Evolutionary conservation across 1,140 invertebrate species (phyloP).

Genomic region (Drosophila biarmipes): DNA sequence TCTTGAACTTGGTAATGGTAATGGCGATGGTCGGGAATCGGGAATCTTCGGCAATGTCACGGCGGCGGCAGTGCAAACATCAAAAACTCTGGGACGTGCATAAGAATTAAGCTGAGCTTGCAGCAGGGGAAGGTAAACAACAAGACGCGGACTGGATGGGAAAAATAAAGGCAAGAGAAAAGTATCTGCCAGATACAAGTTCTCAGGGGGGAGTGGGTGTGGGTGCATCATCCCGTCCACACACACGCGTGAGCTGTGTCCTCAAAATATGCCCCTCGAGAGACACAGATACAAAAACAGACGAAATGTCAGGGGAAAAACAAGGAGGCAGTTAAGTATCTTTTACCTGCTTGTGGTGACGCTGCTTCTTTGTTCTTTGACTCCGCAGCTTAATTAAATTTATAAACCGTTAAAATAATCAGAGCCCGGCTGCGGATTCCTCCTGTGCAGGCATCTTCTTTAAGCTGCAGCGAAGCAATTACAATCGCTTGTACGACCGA

Average conservation of each 20-base stretch:
- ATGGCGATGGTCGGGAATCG: neutral
- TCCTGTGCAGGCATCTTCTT: constrained; percentile 40
- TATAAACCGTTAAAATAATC: constrained; percentile 73
- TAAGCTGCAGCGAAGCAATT: constrained; percentile 37
- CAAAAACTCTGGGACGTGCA: constrained; percentile 56
- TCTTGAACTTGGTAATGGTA: constrained; percentile 57
- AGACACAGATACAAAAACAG: constrained; percentile 42
- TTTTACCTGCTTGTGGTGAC: constrained; percentile 44
- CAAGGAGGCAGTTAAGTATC: constrained; percentile 40
- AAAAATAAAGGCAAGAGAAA: constrained; percentile 44
- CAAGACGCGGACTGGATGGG: constrained; percentile 14
- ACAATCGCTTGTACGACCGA: constrained; percentile 16
- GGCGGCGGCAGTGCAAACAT: constrained; percentile 34
- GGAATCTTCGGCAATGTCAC: constrained; percentile 36
- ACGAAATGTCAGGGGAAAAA: constrained; percentile 5
- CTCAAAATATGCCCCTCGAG: constrained; percentile 60
- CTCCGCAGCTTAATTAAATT: constrained; percentile 65
- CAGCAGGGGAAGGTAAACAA: constrained; percentile 62
- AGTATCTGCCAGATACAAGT: constrained; percentile 55
- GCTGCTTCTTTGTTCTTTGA: constrained; percentile 51
- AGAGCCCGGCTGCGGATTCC: constrained; percentile 54
- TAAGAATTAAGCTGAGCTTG: constrained; percentile 68
- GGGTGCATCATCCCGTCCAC: constrained; percentile 50
- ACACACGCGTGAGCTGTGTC: constrained; percentile 64
- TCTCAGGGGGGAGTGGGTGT: constrained; percentile 58